phyloP scores from a whole-genome alignment of 2,797 vertebrate species.

The Thamnophis elegans region DNA sequence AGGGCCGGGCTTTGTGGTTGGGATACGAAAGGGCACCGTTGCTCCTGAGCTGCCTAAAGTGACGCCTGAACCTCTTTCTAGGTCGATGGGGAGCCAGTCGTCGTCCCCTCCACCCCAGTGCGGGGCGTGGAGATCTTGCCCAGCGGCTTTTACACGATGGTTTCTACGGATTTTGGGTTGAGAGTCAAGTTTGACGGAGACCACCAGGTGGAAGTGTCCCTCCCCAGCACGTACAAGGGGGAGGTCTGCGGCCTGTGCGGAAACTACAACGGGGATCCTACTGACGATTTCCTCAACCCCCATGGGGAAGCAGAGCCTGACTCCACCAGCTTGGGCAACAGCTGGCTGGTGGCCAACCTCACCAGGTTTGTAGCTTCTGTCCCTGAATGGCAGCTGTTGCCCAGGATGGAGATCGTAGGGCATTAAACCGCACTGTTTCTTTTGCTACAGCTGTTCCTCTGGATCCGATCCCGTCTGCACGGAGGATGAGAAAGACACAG shows the following conservation, averaged over 20 bases:
- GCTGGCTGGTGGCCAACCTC: conserved; percentile 68
- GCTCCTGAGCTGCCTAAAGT: neutral
- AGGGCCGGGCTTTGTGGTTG: too few species aligned
- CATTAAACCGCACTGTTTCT: neutral
- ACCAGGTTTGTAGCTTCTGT: neutral
- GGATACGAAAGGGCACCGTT: too few species aligned
- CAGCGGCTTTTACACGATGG: conserved; percentile 55
- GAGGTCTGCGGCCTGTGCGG: conserved; percentile 84
- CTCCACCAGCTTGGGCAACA: conserved; percentile 66
- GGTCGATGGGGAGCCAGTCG: conserved; percentile 39
- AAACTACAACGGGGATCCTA: conserved; percentile 76
- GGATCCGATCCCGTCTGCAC: conserved; percentile 47
- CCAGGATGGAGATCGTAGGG: neutral
- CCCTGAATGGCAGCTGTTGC: neutral
- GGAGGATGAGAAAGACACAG: conserved; percentile 25
- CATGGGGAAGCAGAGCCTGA: conserved; percentile 61
- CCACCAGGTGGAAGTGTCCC: conserved; percentile 74
- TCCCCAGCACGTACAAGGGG: conserved; percentile 74
- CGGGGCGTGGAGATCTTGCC: neutral
- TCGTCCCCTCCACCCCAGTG: conserved; percentile 36
- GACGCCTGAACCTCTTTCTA: neutral
- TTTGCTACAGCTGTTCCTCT: conserved; percentile 38
- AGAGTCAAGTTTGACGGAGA: conserved; percentile 73
- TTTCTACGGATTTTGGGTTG: conserved; percentile 73
- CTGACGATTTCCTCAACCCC: conserved; percentile 74